Evolutionary conservation across 2,113 vertebrate genomes (phyloP), one percentile per base, ranked within the genome.

Genomic region (Lethenteron reissneri): DNA sequence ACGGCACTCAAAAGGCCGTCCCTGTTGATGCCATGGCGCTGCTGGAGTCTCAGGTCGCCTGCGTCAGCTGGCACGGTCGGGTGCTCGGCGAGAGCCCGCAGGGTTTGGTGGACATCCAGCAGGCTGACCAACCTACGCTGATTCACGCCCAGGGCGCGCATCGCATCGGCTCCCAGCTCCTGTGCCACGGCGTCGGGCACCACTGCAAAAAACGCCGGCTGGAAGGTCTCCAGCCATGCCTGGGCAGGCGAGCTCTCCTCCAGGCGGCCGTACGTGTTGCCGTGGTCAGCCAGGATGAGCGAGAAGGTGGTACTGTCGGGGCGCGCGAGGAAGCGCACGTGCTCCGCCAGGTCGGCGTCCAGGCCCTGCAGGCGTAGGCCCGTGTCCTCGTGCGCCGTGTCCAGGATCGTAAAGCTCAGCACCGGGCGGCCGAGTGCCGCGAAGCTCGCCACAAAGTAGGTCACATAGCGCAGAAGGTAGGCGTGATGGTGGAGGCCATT

Each of bases 401-500:
- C 74, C 72, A 76, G 59, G 8, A 76, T 76, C 56, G 73, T 70
- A 56, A 75, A 76, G 12, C 72, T 76, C 25, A 76, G 74, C 6
- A 69, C 64, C 11, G 75, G 75, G 72, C 57, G 74, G 58, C 69
- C 58, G 19, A 73, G 58, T 17, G 57, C 73, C 57, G 71, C 69
- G 59, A 76, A 76, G 57, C 69, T 69, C 5, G 58, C 59, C 68
- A 76, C 58, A 21, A 76, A 75, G 57, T 75, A 72, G 56, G 74
- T 71, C n/a, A 75, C 72, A 41, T 76, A 76, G 56, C 71, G 73
- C 12, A 76, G 58, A 56, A 76, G 72, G 17, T 76, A 76, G 62
- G 56, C 60, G 57, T 76, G 75, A 8, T 76, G 75, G 58, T 76
- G 75, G 12, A 76, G 73, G 2, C 75, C 74, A 73, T 76, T 76